Base-by-base conservation (phyloP, 2,888 invertebrate species). In the Xylocampa areola region DNA sequence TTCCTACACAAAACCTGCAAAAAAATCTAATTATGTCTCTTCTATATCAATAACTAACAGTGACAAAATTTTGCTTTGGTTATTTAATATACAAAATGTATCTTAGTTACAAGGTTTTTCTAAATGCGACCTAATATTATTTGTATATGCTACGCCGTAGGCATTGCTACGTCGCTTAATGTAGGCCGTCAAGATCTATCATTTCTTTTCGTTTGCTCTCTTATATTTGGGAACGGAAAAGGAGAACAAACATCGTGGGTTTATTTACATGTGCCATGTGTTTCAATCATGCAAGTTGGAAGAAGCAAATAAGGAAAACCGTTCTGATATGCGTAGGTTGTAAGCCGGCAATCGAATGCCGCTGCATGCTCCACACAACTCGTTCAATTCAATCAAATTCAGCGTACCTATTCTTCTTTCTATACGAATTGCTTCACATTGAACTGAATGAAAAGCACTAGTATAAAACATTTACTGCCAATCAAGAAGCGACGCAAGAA, bases 121-220 rank as follows among this genome's bases (percentile, higher is more conserved):
- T 5, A 30, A 11, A 30, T 11, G 11, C 5, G 5, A 30, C 29
- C 4, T 30, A 30, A 32, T 19, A 16, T n/a, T 21, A 27, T 14
- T 11, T 14, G 0, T 14, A 6, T 4, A 35, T 45, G 68, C 63
- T 64, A 64, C 68, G 63, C 5, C 64, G 63, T 64, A 64, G 62
- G 11, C 27, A 25, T 7, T 47, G 68, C 61, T 64, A 64, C 63
- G 63, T 14, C 43, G 32, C 39, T 29, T 40, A n/a, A 5, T n/a
- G 40, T 40, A 40, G 40, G 6, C 7, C 27, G n/a, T 13, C 13
- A 13, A 37, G 40, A 11, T 7, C 32, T 40, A 25, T 8, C 19
- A 36, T 29, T 29, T n/a, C 7, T 7, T 23, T 33, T n/a, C 0
- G 14, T 30, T 37, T 40, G 23, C n/a, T 17, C 7, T 4, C 4